phyloP scores from a whole-genome alignment of 2,113 vertebrate species.

The Vanacampus margaritifer region DNA sequence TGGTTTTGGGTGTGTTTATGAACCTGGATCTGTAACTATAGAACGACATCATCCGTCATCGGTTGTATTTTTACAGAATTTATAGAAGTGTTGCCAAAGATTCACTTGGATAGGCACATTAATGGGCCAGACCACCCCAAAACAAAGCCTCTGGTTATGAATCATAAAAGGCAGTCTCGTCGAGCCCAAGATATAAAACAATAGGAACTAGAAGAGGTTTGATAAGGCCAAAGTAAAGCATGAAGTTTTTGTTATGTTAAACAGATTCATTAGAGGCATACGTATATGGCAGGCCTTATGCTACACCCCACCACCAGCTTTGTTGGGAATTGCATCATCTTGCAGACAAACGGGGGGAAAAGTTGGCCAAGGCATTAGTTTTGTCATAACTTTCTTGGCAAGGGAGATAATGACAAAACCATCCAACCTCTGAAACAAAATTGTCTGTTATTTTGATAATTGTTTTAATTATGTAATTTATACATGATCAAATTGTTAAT shows the following conservation, averaged over 20 bases:
- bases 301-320: not conserved
- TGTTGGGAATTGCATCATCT: not conserved
- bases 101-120: not conserved
- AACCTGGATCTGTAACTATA: too few species aligned
- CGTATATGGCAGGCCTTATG: not conserved
- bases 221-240: not conserved
- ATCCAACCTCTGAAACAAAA: not conserved
- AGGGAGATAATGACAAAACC: not conserved
- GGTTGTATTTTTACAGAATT: not conserved
- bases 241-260: not conserved
- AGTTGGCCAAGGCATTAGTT: not conserved
- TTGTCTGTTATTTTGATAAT: not conserved
- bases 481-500: not conserved
- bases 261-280: not conserved
- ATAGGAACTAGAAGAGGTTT: not conserved
- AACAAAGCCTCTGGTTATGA: not conserved
- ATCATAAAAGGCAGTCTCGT: not conserved
- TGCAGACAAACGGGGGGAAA: not conserved
- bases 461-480: not conserved
- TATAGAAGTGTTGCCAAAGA: not conserved
- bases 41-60: not conserved
- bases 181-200: not conserved
- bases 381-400: not conserved
- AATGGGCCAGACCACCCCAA: slow-evolving; percentile 4
- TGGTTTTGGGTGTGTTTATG: not conserved